Base-by-base conservation (phyloP, 1,140 invertebrate genomes). In the Trichonephila clavipes region DNA sequence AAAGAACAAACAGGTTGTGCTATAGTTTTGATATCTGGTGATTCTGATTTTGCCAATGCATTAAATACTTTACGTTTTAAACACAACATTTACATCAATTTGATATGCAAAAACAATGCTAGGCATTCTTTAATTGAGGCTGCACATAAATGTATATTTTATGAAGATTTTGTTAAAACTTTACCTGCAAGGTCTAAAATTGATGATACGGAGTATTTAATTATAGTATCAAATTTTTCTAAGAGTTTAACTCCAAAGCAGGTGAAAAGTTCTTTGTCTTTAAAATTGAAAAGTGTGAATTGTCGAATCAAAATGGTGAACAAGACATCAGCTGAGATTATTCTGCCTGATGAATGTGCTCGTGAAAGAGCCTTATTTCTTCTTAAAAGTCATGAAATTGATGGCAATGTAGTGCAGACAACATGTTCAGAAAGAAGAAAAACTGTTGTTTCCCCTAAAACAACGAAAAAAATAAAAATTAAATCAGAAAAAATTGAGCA, bases 21-120 rank as follows among this genome's bases (percentile, higher is more conserved):
- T n/a, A 64, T 95, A 62, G 92, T 94, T 58, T 72, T 95, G 21
- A 93, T 95, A 24, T 94, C 94, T 16, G 94, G 95, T 5, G 95
- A 95, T 83, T 94, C 91, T 24, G 94, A 95, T 94, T 95, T 95
- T 90, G 58, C 85, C 24, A 24, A 59, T 51, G 93, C 66, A 61
- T 81, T 95, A 44, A 87, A 94, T 85, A 87, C 83, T 66, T 77
- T 95, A 21, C 58, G 85, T 16, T 95, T 94, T 64, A 83, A 91
- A 40, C 28, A 91, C 18, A 44, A 93, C 58, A 88, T 94, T 58
- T 28, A 82, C 18, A 72, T 94, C 21, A 88, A 91, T 66, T 82
- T 94, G 61, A 66, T 94, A 28, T 94, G 94, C 51, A 94, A 94
- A 21, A 61, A 88, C n/a, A 40, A 90, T 62, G 66, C 94, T 24